Percentiles rank a stretch among this genome's conserved stretches.
phyloP scores from a whole-genome alignment of 2,113 vertebrate species.

The Pao palembangensis region DNA sequence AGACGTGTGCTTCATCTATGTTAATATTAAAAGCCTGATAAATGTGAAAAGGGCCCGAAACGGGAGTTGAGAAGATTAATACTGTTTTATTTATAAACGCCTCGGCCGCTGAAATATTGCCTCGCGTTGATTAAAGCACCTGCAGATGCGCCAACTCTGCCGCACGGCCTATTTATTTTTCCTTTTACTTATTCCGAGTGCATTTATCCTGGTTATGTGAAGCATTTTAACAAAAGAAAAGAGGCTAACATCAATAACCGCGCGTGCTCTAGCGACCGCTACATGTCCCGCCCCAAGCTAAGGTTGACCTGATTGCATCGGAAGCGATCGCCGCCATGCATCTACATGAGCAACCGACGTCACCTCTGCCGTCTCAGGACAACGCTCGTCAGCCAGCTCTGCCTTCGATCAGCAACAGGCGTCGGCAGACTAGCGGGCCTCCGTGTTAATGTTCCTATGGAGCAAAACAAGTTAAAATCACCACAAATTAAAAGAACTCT shows the following conservation, averaged over 20 bases:
- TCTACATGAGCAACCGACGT: too few relatives aligned
- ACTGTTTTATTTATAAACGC: conserved; percentile 72
- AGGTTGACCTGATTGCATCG: conserved; percentile 53
- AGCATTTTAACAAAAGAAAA: conserved; percentile 13
- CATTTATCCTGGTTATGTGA: conserved; percentile 14
- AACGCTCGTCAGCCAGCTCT: too few relatives aligned
- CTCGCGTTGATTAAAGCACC: conserved; percentile 44
- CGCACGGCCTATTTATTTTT: conserved; percentile 5
- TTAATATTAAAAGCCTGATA: conserved; percentile 75
- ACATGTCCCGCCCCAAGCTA: neutral
- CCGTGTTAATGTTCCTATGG: too few relatives aligned
- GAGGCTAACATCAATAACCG: conserved; percentile 9
- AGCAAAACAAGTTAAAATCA: too few relatives aligned
- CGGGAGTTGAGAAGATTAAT: conserved; percentile 67
- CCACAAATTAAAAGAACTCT: too few relatives aligned
- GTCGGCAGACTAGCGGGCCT: too few relatives aligned
- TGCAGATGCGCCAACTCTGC: conserved; percentile 28
- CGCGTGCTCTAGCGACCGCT: neutral
- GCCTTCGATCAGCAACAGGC: too few relatives aligned
- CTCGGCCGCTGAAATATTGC: conserved; percentile 60
- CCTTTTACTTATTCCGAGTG: neutral
- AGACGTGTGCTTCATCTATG: conserved; percentile 67
- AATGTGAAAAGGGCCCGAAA: conserved; percentile 65
- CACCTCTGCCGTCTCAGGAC: too few relatives aligned
- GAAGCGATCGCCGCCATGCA: neutral